Percentiles rank a stretch among this genome's conserved stretches.
Conservation (phyloP, 1,140 invertebrate species). For the Lepidurus couesii region DNA sequence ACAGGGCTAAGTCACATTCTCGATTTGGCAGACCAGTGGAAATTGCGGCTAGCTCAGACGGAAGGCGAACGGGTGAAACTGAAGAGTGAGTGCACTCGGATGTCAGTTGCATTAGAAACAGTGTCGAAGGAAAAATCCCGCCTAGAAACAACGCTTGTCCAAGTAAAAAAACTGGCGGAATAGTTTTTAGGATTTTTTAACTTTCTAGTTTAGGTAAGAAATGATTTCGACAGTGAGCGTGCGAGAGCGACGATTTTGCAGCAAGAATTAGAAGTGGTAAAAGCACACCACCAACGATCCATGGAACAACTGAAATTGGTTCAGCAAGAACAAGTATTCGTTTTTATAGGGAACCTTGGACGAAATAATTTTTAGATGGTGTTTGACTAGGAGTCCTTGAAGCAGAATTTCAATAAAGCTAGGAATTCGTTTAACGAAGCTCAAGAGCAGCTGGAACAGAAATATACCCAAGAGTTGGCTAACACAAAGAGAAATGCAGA, state of each 20-base stretch:
- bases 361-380: background rate
- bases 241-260: background rate
- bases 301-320: background rate
- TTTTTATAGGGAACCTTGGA: background rate
- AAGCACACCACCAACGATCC: background rate
- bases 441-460: background rate
- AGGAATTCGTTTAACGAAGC: background rate
- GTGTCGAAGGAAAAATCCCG: background rate
- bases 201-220: background rate
- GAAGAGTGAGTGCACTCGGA: background rate
- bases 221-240: background rate
- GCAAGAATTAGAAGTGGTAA: background rate
- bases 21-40: conserved; percentile 17
- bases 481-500: background rate
- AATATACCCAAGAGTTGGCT: background rate
- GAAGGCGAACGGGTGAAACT: background rate
- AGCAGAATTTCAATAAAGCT: background rate
- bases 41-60: background rate
- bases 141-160: background rate
- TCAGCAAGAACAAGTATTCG: background rate
- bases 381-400: background rate
- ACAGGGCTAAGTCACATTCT: background rate
- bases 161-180: background rate
- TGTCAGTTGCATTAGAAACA: background rate
- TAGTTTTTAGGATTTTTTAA: background rate